Conservation (phyloP, 2,888 invertebrate species). For the Pharmacophagus antenor region DNA sequence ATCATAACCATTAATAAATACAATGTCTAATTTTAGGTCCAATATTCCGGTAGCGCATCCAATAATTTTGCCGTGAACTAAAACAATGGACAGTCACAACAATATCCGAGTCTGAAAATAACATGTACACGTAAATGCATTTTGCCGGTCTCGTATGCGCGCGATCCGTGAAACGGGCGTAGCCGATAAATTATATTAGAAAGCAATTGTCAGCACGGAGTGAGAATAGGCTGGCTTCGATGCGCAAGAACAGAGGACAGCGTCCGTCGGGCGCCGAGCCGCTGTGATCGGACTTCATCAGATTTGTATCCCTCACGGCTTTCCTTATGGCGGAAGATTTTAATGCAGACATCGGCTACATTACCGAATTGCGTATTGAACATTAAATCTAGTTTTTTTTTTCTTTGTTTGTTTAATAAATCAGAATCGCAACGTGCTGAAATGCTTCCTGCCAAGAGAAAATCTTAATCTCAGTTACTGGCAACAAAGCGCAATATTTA, state of each 20-base stretch:
- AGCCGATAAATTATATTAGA: background rate
- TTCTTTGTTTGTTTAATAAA: background rate
- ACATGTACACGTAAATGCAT: background rate
- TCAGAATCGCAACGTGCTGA: no score
- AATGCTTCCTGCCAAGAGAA: background rate
- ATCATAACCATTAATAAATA: no score
- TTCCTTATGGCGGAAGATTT: background rate
- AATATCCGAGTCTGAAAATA: background rate
- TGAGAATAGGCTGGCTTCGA: background rate
- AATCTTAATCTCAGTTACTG: no score
- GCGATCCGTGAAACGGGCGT: background rate
- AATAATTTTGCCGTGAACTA: no score
- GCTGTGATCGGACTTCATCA: slow-evolving; percentile 1
- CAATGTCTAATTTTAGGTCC: no score
- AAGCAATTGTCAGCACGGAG: background rate
- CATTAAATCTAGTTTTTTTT: background rate
- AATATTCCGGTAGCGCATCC: no score
- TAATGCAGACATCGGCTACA: no score
- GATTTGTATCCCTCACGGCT: background rate
- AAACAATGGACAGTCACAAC: no score
- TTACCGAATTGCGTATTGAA: background rate
- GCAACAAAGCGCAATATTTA: no score
- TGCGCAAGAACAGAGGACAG: background rate
- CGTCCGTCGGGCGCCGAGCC: background rate
- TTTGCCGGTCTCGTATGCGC: no score